Base-by-base conservation (phyloP, 2,888 invertebrate species). In the Lysandra bellargus region DNA sequence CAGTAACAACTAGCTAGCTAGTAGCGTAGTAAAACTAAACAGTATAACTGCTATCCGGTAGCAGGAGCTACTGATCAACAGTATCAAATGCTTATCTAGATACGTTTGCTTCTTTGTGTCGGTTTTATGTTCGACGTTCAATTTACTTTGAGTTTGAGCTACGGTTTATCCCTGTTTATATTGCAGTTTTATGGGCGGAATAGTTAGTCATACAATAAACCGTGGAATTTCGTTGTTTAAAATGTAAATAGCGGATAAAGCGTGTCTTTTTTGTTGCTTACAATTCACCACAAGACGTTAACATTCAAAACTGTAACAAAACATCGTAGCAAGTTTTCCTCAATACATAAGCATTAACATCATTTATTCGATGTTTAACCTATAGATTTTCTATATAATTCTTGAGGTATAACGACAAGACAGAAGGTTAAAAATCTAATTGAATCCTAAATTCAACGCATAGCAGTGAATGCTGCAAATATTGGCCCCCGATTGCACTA, bases 1-100 rank as follows among this genome's bases (percentile, higher is more conserved):
- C 81, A 83, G 84, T 73, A 74, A 60, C 79, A 57, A 57, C 57
- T 57, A 17, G 57, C 57, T 57, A 57, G 57, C 17, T 57, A 57
- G 57, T 57, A 57, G 57, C 44, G 74, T 57, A 37, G 74, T 74
- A 61, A 73, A 78, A 78, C 76, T 76, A 76, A 76, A 76, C 76
- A 53, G 76, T 76, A 33, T 12, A 14, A 75, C 49, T 30, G 49
- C 75, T 75, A 53, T 30, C 76, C 30, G 33, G 12, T 30, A 64
- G 64, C 14, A 5, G 5, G 9, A 53, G 74, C 44, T 76, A 57
- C 53, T 76, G 76, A 76, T 76, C 12, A 57, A 76, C 53, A 14
- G 57, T 76, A 76, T 76, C 76, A 53, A 76, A 76, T 76, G 76
- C 76, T 76, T 76, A 57, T 76, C 76, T 76, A 57, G 17, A 53